Evolutionary conservation across 2,888 invertebrate species (phyloP).

Genomic region (Coecobrya sp.): DNA sequence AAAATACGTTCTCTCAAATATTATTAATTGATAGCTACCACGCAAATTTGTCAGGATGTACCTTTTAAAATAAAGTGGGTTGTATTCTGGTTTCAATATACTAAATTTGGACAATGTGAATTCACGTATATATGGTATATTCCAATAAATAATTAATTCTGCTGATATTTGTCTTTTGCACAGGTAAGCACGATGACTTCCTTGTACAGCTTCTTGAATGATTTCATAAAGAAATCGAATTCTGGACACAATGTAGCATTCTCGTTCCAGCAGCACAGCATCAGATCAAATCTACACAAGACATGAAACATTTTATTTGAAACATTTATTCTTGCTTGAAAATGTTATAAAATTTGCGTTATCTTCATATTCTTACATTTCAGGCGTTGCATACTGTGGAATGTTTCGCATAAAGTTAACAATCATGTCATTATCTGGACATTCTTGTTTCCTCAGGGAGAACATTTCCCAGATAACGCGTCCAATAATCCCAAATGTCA

Average conservation of each 20-base stretch:
- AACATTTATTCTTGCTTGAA: too few species aligned
- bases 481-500: slow-evolving; percentile 69
- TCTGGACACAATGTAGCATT: slow-evolving; percentile 65
- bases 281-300: slow-evolving; percentile 57
- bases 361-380: slow-evolving; percentile 67
- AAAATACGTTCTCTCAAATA: too few species aligned
- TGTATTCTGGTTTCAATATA: too few species aligned
- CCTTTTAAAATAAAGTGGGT: too few species aligned
- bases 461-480: slow-evolving; percentile 70
- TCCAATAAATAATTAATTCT: too few species aligned
- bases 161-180: slow-evolving; percentile 1
- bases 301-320: neutral
- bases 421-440: slow-evolving; percentile 51
- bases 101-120: too few species aligned
- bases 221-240: slow-evolving; percentile 62
- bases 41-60: neutral
- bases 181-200: slow-evolving; percentile 10
- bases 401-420: slow-evolving; percentile 53
- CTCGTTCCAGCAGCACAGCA: slow-evolving; percentile 71
- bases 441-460: slow-evolving; percentile 54
- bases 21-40: too few species aligned
- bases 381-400: slow-evolving; percentile 50
- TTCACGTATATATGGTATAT: too few species aligned
- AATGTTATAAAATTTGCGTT: too few species aligned
- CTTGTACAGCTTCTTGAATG: slow-evolving; percentile 48